Evolutionary conservation across 1,140 invertebrate genomes (phyloP).

Genomic region (Zeugodacus cucurbitae): DNA sequence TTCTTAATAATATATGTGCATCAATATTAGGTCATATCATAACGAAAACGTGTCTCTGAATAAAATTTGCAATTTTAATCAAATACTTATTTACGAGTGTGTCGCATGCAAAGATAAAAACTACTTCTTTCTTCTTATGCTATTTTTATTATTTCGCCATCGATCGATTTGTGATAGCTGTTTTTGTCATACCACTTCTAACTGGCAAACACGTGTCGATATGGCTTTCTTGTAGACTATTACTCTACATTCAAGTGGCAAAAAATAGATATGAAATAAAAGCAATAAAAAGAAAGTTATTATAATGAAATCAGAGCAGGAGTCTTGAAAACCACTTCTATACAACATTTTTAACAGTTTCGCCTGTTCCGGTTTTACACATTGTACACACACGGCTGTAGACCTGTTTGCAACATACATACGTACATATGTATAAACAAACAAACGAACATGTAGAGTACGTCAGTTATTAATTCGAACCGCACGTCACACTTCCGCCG

Average conservation of each 20-base stretch:
- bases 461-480: slow-evolving; percentile 9
- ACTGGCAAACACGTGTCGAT: background rate
- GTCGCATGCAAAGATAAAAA: background rate
- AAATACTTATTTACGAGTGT: background rate
- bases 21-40: background rate
- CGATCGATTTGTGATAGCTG: background rate
- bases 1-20: too few relatives aligned
- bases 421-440: background rate
- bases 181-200: background rate
- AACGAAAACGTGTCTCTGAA: background rate
- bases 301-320: slow-evolving; percentile 31
- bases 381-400: background rate
- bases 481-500: background rate
- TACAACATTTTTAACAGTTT: slow-evolving; percentile 31
- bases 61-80: background rate
- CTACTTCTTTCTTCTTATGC: background rate
- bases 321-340: slow-evolving; percentile 7
- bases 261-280: background rate
- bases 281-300: slow-evolving; percentile 20
- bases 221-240: background rate
- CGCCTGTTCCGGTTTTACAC: slow-evolving; percentile 33
- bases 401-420: background rate
- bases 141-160: background rate
- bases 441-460: background rate
- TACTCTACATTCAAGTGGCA: background rate